Evolutionary conservation across 2,888 invertebrate species (phyloP), one percentile per base, ranked within the genome.

Genomic region (Ormyrus nitidulus): DNA sequence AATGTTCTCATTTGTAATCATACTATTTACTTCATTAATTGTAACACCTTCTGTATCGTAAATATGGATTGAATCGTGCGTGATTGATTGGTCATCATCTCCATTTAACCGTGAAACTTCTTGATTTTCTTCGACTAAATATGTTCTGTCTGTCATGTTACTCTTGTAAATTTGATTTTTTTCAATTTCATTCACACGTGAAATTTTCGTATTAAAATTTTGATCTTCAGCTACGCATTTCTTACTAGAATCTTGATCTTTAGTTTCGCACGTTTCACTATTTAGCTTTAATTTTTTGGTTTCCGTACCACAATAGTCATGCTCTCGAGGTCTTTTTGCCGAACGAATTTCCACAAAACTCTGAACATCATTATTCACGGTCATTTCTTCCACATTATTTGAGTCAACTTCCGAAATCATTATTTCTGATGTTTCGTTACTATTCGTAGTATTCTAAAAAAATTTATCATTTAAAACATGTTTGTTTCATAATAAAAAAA

Each of bases 201-300:
- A 7, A 19, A 54, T 19, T 53, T 48, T 19, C 54, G 69, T 19
- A 3, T 62, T 48, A 6, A n/a, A 13, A 44, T 69, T 44, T 49
- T 58, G 54, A 10, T 13, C 48, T 10, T 74, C 19, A 51, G 44
- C 34, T 6, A 54, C 46, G 11, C 48, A 9, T 51, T 7, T 54
- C n/a, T 71, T 54, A 13, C 10, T 56, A 48, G 44, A 9, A 0
- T 46, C 49, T n/a, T 80, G 49, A 2, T 3, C 6, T 49, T 7
- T 11, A 46, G 6, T 5, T 9, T 19, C 9, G 19, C 54, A 4
- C 46, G 34, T 54, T 48, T 69, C 53, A 34, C 59, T 48, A 66
- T 71, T 46, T 19, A 74, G 53, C 66, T 81, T 81, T 74, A 7
- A 65, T 61, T 71, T 69, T 70, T 81, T 81, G n/a, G 46, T 10